Percentiles rank a stretch among this genome's conserved stretches.
phyloP scores from a whole-genome alignment of 2,888 invertebrate genomes.

The Rhorus exstirpatorius region DNA sequence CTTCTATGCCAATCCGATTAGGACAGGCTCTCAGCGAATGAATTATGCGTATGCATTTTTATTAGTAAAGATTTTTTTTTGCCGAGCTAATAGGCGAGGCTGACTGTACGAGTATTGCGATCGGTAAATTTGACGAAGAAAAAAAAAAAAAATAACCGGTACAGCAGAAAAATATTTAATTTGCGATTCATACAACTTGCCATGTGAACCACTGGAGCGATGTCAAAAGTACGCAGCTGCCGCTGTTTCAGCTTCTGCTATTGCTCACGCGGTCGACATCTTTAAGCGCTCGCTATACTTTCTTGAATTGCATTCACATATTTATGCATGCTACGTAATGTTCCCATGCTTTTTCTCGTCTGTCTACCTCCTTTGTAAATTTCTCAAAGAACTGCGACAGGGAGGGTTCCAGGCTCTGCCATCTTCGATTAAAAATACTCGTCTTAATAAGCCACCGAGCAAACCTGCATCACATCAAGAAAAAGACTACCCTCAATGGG shows the following conservation, averaged over 20 bases:
- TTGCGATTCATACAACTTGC: too few species aligned
- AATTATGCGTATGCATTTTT: neutral
- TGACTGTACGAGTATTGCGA: too few species aligned
- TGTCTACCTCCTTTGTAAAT: constrained; percentile 49
- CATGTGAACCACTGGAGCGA: constrained; percentile 80
- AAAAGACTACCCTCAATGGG: neutral
- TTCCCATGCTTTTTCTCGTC: constrained; percentile 55
- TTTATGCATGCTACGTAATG: constrained; percentile 75
- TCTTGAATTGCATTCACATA: constrained; percentile 78
- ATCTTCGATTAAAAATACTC: neutral
- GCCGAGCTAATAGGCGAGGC: too few species aligned
- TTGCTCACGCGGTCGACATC: constrained; percentile 74
- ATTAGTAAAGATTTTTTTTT: neutral
- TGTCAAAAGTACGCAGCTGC: constrained; percentile 78
- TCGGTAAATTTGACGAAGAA: too few species aligned
- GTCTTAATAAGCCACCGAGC: constrained; percentile 7
- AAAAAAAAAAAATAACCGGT: too few species aligned
- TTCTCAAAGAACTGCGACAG: constrained; percentile 39
- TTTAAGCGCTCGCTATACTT: constrained; percentile 78
- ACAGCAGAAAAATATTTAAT: too few species aligned
- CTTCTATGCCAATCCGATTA: too few species aligned
- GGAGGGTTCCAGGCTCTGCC: constrained; percentile 42
- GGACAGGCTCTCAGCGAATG: neutral
- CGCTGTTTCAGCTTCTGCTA: constrained; percentile 75
- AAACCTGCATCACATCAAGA: neutral